Base-by-base conservation (phyloP, 2,888 invertebrate genomes). In the Lasioglossum figueresi region DNA sequence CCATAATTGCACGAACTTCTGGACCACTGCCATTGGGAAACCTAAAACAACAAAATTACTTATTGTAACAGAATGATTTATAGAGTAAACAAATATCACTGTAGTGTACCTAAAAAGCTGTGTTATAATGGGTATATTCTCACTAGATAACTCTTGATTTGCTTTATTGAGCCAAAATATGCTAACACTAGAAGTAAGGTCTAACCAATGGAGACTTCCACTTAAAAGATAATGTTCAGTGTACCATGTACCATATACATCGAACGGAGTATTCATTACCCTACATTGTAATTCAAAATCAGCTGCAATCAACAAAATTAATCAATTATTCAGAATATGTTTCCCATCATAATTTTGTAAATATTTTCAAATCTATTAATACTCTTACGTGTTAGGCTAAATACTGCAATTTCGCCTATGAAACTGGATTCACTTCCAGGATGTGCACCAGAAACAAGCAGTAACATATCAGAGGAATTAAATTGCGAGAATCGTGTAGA, bases 211-310 rank as follows among this genome's bases (percentile, higher is more conserved):
- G n/a, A 98, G 95, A 93, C 98, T 97, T 2, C 98, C 98, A 14
- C 98, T 98, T 66, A 98, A 95, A 16, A 98, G 95, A 93, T 98
- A 97, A 89, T 96, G 96, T 93, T 98, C 97, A 92, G 97, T 97
- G 93, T 97, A 98, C 98, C 98, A 98, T n/a, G 98, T 97, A 14
- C 98, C 98, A 95, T 98, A 98, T 88, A 98, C 97, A 94, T 98
- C 98, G 92, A 98, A 98, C 0, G 98, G 98, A 91, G 97, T 97
- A 95, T 98, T 98, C 74, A 97, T 96, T 12, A 98, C 97, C 76
- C 97, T 95, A 91, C 97, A 97, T 90, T 97, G 96, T 56, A 97
- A 95, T 88, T 96, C 95, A 91, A 98, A 97, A 79, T 96, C 96
- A 92, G 96, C 97, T 91, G 37, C 48, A 85, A 84, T 10, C 72